Conservation (phyloP, 2,113 vertebrate species). For the Cromileptes altivelis region DNA sequence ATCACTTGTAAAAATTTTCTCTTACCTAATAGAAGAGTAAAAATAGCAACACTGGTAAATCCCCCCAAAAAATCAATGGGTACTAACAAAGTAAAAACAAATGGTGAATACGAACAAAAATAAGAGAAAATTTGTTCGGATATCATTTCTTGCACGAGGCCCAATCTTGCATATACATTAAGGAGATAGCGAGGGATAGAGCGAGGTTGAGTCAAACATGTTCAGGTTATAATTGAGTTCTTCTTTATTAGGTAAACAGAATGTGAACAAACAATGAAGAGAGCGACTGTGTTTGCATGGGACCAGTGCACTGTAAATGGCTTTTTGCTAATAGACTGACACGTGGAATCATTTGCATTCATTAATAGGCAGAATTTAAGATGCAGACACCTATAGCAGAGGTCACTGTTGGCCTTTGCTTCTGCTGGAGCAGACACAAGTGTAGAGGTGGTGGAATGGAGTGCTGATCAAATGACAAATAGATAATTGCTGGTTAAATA, state of each 20-base stretch:
- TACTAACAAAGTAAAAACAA: no score
- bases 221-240: constrained; percentile 47
- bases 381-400: constrained; percentile 8
- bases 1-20: no score
- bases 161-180: not conserved
- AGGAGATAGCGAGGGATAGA: not conserved
- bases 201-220: constrained; percentile 9
- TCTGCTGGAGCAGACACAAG: not conserved
- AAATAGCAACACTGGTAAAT: no score
- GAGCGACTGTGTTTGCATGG: constrained; percentile 40
- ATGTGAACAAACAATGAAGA: constrained; percentile 35
- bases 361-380: constrained; percentile 35
- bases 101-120: no score
- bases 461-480: constrained; percentile 21
- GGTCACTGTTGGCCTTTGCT: not conserved
- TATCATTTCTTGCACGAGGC: no score
- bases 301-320: constrained; percentile 43
- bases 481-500: constrained; percentile 18
- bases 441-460: not conserved
- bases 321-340: constrained; percentile 55
- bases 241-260: constrained; percentile 58
- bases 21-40: no score
- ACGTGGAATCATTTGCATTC: constrained; percentile 47
- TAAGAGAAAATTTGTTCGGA: no score
- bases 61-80: no score